Conservation (phyloP, 2,113 vertebrate species). For the Notothenia rossii region DNA sequence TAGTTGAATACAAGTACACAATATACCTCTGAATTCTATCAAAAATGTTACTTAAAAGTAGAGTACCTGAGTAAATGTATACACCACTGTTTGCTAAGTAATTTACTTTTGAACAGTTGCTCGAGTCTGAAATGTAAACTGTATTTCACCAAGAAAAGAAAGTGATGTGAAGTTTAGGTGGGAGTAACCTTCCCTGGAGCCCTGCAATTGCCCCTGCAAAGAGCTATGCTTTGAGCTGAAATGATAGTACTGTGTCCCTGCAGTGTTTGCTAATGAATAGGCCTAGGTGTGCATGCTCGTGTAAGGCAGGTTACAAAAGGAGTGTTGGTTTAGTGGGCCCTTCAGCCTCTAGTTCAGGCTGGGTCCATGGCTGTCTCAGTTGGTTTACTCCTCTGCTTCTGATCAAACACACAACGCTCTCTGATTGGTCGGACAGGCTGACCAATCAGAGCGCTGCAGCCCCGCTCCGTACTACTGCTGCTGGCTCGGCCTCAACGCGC, state of each 20-base stretch:
- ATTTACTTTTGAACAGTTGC: constrained; percentile 6
- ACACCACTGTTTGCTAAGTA: neutral
- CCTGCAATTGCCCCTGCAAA: neutral
- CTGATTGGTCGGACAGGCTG: constrained; percentile 69
- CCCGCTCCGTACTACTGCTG: constrained; percentile 61
- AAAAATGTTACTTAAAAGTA: no score
- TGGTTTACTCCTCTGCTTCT: constrained; percentile 63
- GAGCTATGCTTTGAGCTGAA: neutral
- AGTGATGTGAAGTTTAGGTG: neutral
- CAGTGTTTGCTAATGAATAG: constrained; percentile 21
- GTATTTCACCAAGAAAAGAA: neutral
- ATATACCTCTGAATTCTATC: no score
- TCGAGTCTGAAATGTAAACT: neutral
- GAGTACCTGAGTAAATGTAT: no score
- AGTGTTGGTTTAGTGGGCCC: constrained; percentile 57
- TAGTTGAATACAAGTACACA: no score
- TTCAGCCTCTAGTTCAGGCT: constrained; percentile 43
- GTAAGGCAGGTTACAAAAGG: constrained; percentile 48
- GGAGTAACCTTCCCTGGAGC: constrained; percentile 14
- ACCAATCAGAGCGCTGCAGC: constrained; percentile 75
- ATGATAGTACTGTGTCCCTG: constrained; percentile 13
- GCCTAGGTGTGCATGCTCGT: constrained; percentile 41
- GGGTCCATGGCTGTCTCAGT: constrained; percentile 55
- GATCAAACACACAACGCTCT: constrained; percentile 64
- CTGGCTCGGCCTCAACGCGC: constrained; percentile 73